These are phyloP conservation scores for Pterocles gutturalis DNA, from an alignment of 2,113 vertebrate genomes.

Conservation along the genomic window DNA sequence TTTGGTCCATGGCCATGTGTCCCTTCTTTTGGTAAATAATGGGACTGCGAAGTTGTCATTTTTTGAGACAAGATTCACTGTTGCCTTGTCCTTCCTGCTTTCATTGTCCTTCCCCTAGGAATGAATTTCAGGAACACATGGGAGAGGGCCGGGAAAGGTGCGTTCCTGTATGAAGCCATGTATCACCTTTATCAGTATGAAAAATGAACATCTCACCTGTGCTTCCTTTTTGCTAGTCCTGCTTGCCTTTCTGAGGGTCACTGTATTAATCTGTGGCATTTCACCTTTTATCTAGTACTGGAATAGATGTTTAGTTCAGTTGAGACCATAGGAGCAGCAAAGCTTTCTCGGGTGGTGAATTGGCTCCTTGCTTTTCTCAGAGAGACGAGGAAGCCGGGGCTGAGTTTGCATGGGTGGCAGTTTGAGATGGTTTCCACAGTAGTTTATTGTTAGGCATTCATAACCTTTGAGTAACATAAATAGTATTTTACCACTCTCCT, in stretches of 20 bases:
- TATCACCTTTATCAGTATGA: not conserved
- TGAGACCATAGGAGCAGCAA: not conserved
- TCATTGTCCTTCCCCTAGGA: not conserved
- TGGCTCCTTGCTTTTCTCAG: not conserved
- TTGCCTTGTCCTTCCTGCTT: not conserved
- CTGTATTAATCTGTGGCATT: not conserved
- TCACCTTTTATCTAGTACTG: not conserved
- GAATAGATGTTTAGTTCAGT: not conserved
- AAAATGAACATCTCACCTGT: not conserved
- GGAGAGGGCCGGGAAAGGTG: not conserved
- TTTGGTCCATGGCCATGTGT: not conserved
- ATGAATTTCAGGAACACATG: not conserved
- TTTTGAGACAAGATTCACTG: not conserved
- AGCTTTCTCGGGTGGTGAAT: not conserved
- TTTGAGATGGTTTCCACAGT: not conserved
- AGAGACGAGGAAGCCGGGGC: not conserved
- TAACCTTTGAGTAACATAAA: not conserved
- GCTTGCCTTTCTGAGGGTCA: not conserved
- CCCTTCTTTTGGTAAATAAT: not conserved
- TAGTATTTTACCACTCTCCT: not conserved
- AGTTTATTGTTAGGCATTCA: not conserved
- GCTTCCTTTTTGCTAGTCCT: not conserved
- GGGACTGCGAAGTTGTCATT: not conserved
- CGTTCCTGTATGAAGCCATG: fast-evolving
- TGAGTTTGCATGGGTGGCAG: not conserved